Base-by-base conservation (phyloP, 2,888 invertebrate species). In the Nymphalis urticae region DNA sequence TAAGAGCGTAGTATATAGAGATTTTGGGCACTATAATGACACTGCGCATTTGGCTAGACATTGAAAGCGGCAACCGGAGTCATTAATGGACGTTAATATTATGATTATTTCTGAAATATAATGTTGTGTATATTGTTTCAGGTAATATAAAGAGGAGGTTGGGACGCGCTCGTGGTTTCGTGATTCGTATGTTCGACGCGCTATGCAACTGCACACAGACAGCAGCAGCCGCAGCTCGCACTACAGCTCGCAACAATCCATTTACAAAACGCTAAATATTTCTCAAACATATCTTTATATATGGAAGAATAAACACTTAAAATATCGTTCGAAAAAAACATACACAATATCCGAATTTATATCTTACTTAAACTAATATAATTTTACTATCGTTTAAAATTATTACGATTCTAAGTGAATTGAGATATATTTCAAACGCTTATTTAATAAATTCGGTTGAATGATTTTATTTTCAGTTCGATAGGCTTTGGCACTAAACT, bases 171-270 rank as follows among this genome's bases (percentile, higher is more conserved):
- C 90, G 94, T 51, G 94, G 94, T 51, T 93, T 94, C 78, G 93
- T 94, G 16, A 88, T 94, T 63, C 93, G 94, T 71, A 90, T 94
- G 82, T 94, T 94, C 76, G 94, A 94, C 82, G 94, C 94, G 8
- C 93, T 94, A 60, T 94, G 94, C 85, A 94, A 94, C 85, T 94
- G 94, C 78, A 94, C 94, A 70, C 94, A 94, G 77, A 93, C 94
- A 24, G 94, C 90, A 6, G 85, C 94, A 8, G 89, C 93, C 17
- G 94, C 94, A 54, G 94, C 94, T 4, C 87, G 92, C 75, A 87
- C 89, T 48, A 87, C 87, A 66, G 90, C 90, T 17, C 85, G 92
- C 65, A 91, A 90, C 78, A 92, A 92, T 71, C 90, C 85, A 0
- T 87, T 87, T 78, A 84, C 87, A 48, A 92, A 92, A 82, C 92